A percentile compares a stretch with the other conserved stretches of the same genome.
Conservation (phyloP, 2,797 vertebrate species). For the Pangasius mekongensis region DNA sequence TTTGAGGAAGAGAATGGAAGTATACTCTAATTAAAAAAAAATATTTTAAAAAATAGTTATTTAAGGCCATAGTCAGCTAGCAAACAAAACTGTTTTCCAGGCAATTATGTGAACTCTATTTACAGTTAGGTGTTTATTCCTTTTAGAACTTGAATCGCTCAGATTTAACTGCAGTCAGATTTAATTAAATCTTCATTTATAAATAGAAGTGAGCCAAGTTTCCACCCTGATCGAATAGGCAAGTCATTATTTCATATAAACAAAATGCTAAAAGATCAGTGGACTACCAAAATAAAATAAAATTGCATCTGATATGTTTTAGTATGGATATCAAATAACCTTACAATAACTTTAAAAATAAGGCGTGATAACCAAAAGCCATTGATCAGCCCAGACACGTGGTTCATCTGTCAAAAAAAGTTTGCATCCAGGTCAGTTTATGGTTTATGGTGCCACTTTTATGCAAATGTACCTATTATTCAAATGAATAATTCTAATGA, state of each 20-base stretch:
- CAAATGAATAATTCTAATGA: neutral
- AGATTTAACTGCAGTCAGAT: neutral
- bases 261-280: neutral
- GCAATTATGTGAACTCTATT: slow-evolving; percentile 14
- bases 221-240: neutral
- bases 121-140: neutral
- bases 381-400: neutral
- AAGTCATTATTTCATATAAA: neutral
- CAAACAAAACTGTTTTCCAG: neutral
- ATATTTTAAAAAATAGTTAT: neutral
- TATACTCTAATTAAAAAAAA: neutral
- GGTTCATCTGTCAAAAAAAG: neutral
- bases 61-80: neutral
- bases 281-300: neutral
- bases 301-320: too few species aligned
- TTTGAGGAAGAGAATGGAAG: neutral
- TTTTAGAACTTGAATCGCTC: neutral
- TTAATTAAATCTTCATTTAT: neutral
- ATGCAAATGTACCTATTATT: neutral
- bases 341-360: neutral
- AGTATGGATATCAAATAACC: neutral
- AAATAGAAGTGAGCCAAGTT: neutral
- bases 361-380: neutral
- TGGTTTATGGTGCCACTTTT: neutral
- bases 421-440: neutral